Evolutionary conservation across 1,140 invertebrate genomes (phyloP).

Genomic region (Caenorhabditis brenneri): DNA sequence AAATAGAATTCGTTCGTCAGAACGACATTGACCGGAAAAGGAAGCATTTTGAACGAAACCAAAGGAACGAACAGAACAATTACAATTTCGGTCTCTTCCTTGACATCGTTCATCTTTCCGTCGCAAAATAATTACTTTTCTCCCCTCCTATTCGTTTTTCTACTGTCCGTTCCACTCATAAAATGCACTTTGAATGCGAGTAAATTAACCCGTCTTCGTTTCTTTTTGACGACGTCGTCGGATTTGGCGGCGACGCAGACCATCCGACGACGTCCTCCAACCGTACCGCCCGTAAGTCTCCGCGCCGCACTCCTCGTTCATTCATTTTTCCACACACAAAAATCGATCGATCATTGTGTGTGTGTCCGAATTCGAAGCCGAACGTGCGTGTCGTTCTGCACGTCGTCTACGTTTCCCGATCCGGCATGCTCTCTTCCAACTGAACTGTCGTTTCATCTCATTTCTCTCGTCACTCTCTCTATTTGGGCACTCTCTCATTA

Average conservation of each 20-base stretch:
- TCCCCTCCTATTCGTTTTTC: neutral
- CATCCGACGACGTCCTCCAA: slow-evolving; percentile 3
- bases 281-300: neutral
- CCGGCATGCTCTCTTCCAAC: neutral
- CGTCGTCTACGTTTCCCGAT: neutral
- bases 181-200: slow-evolving; percentile 39
- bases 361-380: slow-evolving; percentile 34
- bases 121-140: slow-evolving; percentile 41
- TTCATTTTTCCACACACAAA: neutral
- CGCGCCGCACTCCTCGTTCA: neutral
- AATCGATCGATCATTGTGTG: slow-evolving; percentile 32
- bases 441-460: slow-evolving; percentile 23
- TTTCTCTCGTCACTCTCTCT: slow-evolving; percentile 4
- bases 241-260: neutral
- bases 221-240: neutral
- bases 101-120: slow-evolving; percentile 31
- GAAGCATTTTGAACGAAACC: neutral
- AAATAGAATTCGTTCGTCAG: neutral
- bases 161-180: slow-evolving; percentile 16
- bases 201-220: slow-evolving; percentile 25
- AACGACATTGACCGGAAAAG: neutral
- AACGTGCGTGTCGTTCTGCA: slow-evolving; percentile 35
- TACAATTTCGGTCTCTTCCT: neutral
- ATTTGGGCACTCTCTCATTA: slow-evolving; percentile 35
- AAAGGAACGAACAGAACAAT: neutral